A percentile compares a stretch with the other conserved stretches of the same genome.
Evolutionary conservation across 2,888 invertebrate species (phyloP).

Genomic region (Arge pagana): DNA sequence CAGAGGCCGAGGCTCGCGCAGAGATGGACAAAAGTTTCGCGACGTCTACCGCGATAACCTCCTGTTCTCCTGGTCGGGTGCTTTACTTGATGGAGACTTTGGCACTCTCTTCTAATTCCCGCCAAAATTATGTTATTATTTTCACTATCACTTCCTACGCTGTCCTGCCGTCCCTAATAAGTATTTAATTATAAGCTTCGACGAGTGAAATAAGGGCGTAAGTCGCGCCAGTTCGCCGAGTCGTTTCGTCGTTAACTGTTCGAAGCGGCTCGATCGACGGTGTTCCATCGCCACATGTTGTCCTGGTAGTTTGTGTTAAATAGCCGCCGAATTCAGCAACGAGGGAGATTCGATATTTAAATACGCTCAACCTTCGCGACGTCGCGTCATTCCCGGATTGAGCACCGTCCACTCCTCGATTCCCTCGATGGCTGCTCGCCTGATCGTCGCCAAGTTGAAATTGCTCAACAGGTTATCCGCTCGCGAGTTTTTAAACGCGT

Average conservation of each 20-base stretch:
- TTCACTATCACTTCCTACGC: conserved; percentile 19
- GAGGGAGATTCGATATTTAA: conserved; percentile 37
- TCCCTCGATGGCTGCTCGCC: conserved; percentile 37
- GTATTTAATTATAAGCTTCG: conserved; percentile 35
- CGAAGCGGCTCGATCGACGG: not conserved
- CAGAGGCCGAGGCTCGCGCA: not conserved
- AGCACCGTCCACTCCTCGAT: conserved; percentile 3
- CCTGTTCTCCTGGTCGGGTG: conserved; percentile 39
- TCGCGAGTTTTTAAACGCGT: conserved; percentile 27
- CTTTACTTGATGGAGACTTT: conserved; percentile 46
- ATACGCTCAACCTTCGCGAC: conserved; percentile 38
- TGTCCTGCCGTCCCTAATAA: conserved; percentile 31
- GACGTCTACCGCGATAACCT: conserved; percentile 2
- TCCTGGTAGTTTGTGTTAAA: conserved; percentile 43
- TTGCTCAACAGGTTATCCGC: conserved; percentile 51
- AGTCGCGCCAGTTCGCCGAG: not conserved
- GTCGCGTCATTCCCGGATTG: not conserved
- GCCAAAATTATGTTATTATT: conserved; percentile 33
- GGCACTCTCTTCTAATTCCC: conserved; percentile 42
- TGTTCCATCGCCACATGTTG: conserved; percentile 9
- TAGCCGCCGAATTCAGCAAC: conserved; percentile 41
- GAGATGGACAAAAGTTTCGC: conserved; percentile 13
- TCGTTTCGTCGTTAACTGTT: not conserved
- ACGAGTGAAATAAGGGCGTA: conserved; percentile 10
- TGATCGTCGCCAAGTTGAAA: conserved; percentile 39